Base-by-base conservation (phyloP, 2,797 vertebrate species). In the Setipinna tenuifilis region DNA sequence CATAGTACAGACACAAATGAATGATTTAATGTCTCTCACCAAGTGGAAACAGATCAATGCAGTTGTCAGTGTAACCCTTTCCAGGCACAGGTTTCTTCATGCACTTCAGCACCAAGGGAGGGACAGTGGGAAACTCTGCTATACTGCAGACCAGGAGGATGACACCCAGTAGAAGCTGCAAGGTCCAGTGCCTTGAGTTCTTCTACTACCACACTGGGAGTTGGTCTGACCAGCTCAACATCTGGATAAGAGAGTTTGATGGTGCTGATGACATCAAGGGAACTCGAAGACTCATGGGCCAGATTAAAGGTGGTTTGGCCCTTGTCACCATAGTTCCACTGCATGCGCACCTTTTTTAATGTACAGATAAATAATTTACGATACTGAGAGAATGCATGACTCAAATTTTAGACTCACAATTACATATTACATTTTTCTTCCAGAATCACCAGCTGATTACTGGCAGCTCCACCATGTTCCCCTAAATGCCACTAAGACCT, bases 161-260 rank as follows among this genome's bases (percentile, higher is more conserved):
- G 44, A 96, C 90, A 59, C 94, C 95, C 11, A 96, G 91, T n/a
- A 94, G 96, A 88, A 87, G 90, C 0, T 96, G 93, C 85, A 86
- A 88, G 21, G 82, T 96, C 86, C 97, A 98, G 90, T 98, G 97
- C 86, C 91, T 98, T 86, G 93, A 97, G 88, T 97, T 98, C 89
- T 98, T 95, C 91, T 95, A 96, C 65, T 96, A 94, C 83, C 93
- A 96, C 90, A 97, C 92, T 0, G 96, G 96, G 9, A 90, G 86
- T 0, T 58, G 89, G 87, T 91, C 61, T 0, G 96, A 98, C 71
- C 84, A 21, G 14, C 93, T 98, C 17, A 94, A 94, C 54, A 93
- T 98, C 89, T 96, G 93, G 89, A 86, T 96, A 88, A 95, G 93
- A 91, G 95, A 97, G 78, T 97, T 97, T 83, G 65, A 93, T 0